phyloP scores from a whole-genome alignment of 92 coral and sea anemone genomes.

The Zoanthus solanderi region DNA sequence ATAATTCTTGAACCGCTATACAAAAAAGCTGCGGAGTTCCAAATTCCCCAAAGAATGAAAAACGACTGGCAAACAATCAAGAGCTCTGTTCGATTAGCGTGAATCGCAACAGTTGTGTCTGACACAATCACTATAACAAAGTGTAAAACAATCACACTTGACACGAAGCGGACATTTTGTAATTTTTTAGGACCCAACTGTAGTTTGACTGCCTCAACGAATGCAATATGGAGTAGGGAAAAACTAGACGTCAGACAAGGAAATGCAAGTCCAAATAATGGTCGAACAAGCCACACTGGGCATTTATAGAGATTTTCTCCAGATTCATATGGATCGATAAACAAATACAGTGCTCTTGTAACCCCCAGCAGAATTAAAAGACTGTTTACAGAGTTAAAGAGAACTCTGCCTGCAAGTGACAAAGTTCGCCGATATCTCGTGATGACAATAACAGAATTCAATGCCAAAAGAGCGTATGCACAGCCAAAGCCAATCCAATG shows the following conservation, averaged over 20 bases:
- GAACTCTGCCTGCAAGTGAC: constrained; percentile 63
- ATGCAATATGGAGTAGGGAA: constrained; percentile 84
- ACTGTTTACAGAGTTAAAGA: constrained; percentile 74
- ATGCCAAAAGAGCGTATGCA: constrained; percentile 68
- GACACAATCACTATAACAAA: constrained; percentile 76
- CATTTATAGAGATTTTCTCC: constrained; percentile 62
- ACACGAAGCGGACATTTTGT: constrained; percentile 71
- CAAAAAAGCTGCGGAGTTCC: constrained; percentile 63
- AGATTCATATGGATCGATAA: constrained; percentile 85
- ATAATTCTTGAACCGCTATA: constrained; percentile 77
- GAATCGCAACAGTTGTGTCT: constrained; percentile 71
- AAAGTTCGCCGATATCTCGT: constrained; percentile 42
- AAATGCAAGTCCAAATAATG: constrained; percentile 87
- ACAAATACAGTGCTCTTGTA: constrained; percentile 73
- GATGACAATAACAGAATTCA: constrained; percentile 66
- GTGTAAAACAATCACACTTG: constrained; percentile 70
- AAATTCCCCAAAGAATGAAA: constrained; percentile 75
- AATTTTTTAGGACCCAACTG: constrained; percentile 61
- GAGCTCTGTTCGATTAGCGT: constrained; percentile 69
- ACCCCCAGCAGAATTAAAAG: constrained; percentile 76
- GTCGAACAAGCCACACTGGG: constrained; percentile 73
- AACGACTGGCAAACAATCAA: constrained; percentile 78
- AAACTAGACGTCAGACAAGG: constrained; percentile 91
- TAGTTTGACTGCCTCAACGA: constrained; percentile 82
- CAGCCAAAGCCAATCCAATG: constrained; percentile 90